Percentiles rank a stretch among this genome's conserved stretches.
Evolutionary conservation across 2,113 vertebrate genomes (phyloP).

Genomic region (Sinocyclocheilus anophthalmus): DNA sequence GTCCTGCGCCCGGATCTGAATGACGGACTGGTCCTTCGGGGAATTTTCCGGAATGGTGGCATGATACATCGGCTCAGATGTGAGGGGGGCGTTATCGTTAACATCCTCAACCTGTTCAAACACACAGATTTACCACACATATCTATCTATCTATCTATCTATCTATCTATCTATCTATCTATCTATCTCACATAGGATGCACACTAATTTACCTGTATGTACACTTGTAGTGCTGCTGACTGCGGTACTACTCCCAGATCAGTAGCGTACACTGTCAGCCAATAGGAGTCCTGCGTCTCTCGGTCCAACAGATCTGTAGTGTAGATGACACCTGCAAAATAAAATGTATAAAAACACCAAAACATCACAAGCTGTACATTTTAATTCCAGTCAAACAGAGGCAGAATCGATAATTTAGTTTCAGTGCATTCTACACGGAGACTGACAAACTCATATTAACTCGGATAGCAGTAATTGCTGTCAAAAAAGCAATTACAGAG

Average conservation of each 20-base stretch:
- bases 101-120: slow-evolving; percentile 83
- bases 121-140: neutral
- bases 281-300: slow-evolving; percentile 92
- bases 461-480: neutral
- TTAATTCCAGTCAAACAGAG: slow-evolving; percentile 4
- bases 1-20: slow-evolving; percentile 94
- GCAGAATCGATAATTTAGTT: neutral
- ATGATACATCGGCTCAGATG: slow-evolving; percentile 90
- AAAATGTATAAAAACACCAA: slow-evolving; percentile 8
- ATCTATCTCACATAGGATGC: neutral
- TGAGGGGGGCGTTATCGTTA: slow-evolving; percentile 95
- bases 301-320: slow-evolving; percentile 92
- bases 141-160: too few relatives aligned
- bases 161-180: too few relatives aligned
- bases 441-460: neutral
- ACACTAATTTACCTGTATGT: slow-evolving; percentile 76
- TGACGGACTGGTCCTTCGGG: slow-evolving; percentile 88
- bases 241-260: slow-evolving; percentile 92
- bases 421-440: neutral
- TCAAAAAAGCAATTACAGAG: neutral
- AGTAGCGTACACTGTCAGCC: slow-evolving; percentile 93
- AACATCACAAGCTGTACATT: neutral
- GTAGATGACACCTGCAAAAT: slow-evolving; percentile 85
- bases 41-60: slow-evolving; percentile 89
- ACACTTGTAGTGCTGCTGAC: slow-evolving; percentile 88